Percentiles rank a stretch among this genome's conserved stretches.
phyloP scores from a whole-genome alignment of 2,888 invertebrate species.

The Papilio elwesi region DNA sequence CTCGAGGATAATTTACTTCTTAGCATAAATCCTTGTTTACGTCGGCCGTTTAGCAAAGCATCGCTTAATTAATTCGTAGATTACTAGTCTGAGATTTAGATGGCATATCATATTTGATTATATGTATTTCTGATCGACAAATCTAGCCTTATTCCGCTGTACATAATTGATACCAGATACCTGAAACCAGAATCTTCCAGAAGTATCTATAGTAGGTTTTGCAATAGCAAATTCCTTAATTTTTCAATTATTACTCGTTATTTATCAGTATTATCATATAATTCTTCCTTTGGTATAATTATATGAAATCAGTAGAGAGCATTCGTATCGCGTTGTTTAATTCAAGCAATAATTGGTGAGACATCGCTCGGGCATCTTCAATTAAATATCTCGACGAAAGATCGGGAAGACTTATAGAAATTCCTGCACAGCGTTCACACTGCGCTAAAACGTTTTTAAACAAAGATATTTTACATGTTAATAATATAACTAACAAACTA shows the following conservation, averaged over 20 bases:
- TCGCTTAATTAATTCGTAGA: slow-evolving; percentile 28
- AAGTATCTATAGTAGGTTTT: too few relatives aligned
- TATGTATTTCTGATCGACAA: too few relatives aligned
- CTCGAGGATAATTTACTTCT: slow-evolving; percentile 12
- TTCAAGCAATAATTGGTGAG: slow-evolving; percentile 45
- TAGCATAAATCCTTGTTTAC: slow-evolving; percentile 24
- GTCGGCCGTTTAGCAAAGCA: slow-evolving; percentile 12
- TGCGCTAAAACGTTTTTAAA: background rate
- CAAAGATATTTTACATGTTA: background rate
- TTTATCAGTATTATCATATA: slow-evolving; percentile 42
- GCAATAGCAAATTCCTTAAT: too few relatives aligned
- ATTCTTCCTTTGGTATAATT: slow-evolving; percentile 1
- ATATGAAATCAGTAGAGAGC: slow-evolving; percentile 5
- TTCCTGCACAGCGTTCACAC: slow-evolving; percentile 46
- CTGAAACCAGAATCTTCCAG: too few relatives aligned
- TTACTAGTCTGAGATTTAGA: background rate
- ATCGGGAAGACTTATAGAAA: slow-evolving; percentile 49
- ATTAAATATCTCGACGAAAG: slow-evolving; percentile 51
- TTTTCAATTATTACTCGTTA: too few relatives aligned
- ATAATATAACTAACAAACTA: too few relatives aligned
- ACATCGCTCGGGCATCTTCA: slow-evolving; percentile 44
- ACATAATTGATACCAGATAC: too few relatives aligned
- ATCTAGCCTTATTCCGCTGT: too few relatives aligned
- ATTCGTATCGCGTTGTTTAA: slow-evolving; percentile 21
- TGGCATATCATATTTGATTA: too few relatives aligned